A percentile compares a stretch with the other conserved stretches of the same genome.
Evolutionary conservation across 2,888 invertebrate species (phyloP).

Genomic region (Nesidiocoris tenuis): DNA sequence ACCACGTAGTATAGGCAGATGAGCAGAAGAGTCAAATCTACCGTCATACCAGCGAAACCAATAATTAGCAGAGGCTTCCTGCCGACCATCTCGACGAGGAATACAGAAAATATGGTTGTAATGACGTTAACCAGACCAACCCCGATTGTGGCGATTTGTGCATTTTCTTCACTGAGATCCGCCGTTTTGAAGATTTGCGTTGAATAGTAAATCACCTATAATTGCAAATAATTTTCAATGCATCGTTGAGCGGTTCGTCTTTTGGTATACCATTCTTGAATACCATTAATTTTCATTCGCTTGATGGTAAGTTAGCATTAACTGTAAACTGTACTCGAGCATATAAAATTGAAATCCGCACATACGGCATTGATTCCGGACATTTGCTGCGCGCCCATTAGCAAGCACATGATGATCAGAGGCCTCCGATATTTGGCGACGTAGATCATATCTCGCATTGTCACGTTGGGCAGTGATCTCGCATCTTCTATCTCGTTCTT

Average conservation of each 20-base stretch:
- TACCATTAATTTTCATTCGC: too few species aligned
- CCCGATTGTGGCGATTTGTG: constrained; percentile 72
- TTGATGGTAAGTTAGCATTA: too few species aligned
- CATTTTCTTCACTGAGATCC: constrained; percentile 60
- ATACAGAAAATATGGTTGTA: constrained; percentile 78
- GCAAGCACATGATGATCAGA: constrained; percentile 73
- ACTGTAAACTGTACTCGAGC: too few species aligned
- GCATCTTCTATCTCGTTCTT: constrained; percentile 64
- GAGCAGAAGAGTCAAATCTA: constrained; percentile 68
- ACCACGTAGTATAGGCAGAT: constrained; percentile 61
- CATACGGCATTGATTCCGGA: constrained; percentile 84
- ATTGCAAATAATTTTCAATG: too few species aligned
- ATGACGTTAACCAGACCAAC: constrained; percentile 82
- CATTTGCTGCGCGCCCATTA: constrained; percentile 86
- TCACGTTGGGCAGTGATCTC: constrained; percentile 65
- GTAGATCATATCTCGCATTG: constrained; percentile 67
- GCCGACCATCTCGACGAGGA: constrained; percentile 78
- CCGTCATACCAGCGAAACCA: constrained; percentile 77
- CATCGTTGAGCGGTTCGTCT: too few species aligned
- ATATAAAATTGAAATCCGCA: too few species aligned
- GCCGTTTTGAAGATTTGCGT: constrained; percentile 75
- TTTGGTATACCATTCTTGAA: too few species aligned
- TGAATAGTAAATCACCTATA: constrained; percentile 79
- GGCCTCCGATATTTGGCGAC: constrained; percentile 73
- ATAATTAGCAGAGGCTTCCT: constrained; percentile 75